Evolutionary conservation across 2,888 invertebrate genomes (phyloP).

Genomic region (Folsomia manolachei): DNA sequence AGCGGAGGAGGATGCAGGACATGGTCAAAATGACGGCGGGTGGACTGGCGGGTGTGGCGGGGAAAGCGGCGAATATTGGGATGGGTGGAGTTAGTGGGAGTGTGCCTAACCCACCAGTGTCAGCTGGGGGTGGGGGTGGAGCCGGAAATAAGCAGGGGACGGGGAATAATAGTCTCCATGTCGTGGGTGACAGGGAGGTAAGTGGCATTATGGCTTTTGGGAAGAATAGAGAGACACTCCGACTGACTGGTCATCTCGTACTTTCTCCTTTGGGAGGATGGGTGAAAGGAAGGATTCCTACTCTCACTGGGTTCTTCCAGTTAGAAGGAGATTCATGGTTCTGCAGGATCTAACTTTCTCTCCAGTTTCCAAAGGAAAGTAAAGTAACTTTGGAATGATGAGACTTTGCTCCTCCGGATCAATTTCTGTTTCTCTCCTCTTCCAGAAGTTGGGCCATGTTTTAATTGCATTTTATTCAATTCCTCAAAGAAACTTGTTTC

Average conservation of each 20-base stretch:
- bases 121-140: constrained; percentile 70
- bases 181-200: constrained; percentile 23
- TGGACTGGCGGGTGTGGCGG: constrained; percentile 70
- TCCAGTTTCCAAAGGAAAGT: too few species aligned
- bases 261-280: too few species aligned
- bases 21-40: constrained; percentile 89
- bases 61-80: constrained; percentile 69
- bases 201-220: too few species aligned
- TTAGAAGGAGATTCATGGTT: too few species aligned
- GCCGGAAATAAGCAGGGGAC: constrained; percentile 52
- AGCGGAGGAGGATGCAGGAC: constrained; percentile 91
- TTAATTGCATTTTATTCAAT: not conserved
- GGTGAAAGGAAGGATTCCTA: too few species aligned
- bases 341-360: too few species aligned
- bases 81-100: too few species aligned
- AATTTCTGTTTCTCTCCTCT: not conserved
- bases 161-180: constrained; percentile 41
- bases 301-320: too few species aligned
- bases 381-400: too few species aligned
- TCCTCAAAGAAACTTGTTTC: not conserved
- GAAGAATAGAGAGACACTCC: too few species aligned
- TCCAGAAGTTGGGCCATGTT: too few species aligned
- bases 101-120: constrained; percentile 65
- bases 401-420: not conserved
- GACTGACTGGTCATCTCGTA: too few species aligned